phyloP scores from a whole-genome alignment of 1,140 invertebrate genomes.

The Drosophila nikananu region DNA sequence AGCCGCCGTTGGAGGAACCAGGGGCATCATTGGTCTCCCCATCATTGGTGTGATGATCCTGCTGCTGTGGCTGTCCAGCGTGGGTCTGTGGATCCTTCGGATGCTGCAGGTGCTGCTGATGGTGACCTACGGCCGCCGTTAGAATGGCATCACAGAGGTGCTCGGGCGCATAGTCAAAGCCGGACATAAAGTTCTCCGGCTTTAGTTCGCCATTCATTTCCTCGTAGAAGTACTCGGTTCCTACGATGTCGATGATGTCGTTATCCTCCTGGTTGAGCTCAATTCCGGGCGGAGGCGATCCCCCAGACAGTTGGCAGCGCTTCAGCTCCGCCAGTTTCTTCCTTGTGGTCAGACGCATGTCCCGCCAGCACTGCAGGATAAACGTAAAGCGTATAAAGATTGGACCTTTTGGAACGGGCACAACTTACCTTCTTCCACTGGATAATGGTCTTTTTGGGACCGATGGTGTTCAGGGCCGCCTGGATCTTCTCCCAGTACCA shows the following conservation, averaged over 20 bases:
- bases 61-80: constrained; percentile 65
- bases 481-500: constrained; percentile 85
- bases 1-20: constrained; percentile 76
- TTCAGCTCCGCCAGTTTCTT: constrained; percentile 82
- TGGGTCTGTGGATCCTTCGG: constrained; percentile 69
- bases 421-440: constrained; percentile 81
- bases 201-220: constrained; percentile 84
- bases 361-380: constrained; percentile 73
- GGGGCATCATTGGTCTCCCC: constrained; percentile 79
- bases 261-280: constrained; percentile 83
- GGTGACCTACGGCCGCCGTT: constrained; percentile 75
- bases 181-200: constrained; percentile 81
- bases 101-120: constrained; percentile 73
- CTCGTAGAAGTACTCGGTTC: constrained; percentile 83
- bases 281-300: constrained; percentile 78
- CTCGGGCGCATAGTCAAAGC: constrained; percentile 81
- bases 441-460: constrained; percentile 84
- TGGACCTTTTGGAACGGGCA: fast-evolving
- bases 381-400: neutral
- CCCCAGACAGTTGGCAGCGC: constrained; percentile 79
- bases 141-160: constrained; percentile 83
- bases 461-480: constrained; percentile 79
- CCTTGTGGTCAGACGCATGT: constrained; percentile 80
- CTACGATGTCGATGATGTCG: constrained; percentile 82
- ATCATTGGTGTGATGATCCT: constrained; percentile 81